Conservation (phyloP, 2,113 vertebrate genomes). For the Plectropomus leopardus region DNA sequence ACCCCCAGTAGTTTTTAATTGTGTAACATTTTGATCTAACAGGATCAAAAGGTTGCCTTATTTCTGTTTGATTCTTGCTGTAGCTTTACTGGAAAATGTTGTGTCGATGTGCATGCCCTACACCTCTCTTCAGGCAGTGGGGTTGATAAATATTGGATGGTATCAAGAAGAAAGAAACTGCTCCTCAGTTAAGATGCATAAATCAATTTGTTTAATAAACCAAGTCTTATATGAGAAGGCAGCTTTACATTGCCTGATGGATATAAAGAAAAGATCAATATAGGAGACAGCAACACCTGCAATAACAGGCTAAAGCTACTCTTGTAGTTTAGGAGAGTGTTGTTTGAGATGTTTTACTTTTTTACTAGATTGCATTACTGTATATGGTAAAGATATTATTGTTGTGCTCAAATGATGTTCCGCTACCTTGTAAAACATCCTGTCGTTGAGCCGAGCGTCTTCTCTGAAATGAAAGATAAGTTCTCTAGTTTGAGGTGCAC, state of each 20-base stretch:
- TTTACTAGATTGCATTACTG: neutral
- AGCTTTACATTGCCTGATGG: neutral
- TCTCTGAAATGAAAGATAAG: neutral
- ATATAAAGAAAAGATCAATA: too few relatives aligned
- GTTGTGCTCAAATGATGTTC: neutral
- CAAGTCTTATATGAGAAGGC: neutral
- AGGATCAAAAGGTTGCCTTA: too few relatives aligned
- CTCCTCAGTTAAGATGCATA: conserved; percentile 14
- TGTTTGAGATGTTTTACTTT: neutral
- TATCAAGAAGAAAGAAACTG: neutral
- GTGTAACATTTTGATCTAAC: too few relatives aligned
- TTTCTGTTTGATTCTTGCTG: too few relatives aligned
- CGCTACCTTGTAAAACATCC: neutral
- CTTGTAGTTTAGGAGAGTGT: neutral
- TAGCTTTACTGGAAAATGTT: too few relatives aligned
- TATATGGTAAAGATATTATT: neutral
- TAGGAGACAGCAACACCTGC: neutral
- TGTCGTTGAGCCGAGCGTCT: neutral
- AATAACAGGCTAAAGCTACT: neutral
- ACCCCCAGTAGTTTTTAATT: too few relatives aligned
- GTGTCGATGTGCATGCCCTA: too few relatives aligned
- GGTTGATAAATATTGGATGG: neutral
- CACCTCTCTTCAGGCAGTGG: too few relatives aligned
- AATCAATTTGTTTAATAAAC: conserved; percentile 14
- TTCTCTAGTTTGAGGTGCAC: neutral